phyloP scores from a whole-genome alignment of 2,888 invertebrate genomes.

The Nasonovia ribisnigri region DNA sequence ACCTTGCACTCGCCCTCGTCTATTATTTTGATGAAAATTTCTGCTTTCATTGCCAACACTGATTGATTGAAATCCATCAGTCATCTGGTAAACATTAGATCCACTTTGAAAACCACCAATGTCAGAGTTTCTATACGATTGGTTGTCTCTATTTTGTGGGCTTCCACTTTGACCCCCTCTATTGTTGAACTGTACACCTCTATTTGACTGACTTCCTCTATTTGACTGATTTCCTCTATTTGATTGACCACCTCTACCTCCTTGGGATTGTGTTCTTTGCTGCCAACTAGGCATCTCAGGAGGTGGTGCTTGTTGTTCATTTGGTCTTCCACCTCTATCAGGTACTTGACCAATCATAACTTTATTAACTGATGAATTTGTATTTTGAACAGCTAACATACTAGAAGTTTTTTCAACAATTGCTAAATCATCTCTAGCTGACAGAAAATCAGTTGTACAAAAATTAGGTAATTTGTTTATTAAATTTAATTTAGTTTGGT shows the following conservation, averaged over 20 bases:
- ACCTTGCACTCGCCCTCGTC: constrained; percentile 53
- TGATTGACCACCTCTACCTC: constrained; percentile 71
- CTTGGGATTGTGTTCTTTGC: constrained; percentile 74
- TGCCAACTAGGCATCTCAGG: constrained; percentile 98
- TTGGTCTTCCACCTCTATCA: constrained; percentile 93
- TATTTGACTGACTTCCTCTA: constrained; percentile 70
- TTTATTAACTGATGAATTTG: constrained; percentile 85
- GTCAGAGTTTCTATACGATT: constrained; percentile 67
- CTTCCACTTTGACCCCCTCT: constrained; percentile 69
- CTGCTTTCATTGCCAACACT: constrained; percentile 62
- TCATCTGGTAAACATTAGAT: constrained; percentile 63
- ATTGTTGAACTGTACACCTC: constrained; percentile 67
- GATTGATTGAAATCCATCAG: constrained; percentile 66
- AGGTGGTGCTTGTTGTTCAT: constrained; percentile 91
- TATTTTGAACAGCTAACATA: constrained; percentile 86
- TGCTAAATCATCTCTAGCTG: constrained; percentile 86
- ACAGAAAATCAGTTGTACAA: constrained; percentile 82
- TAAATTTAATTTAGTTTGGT: constrained; percentile 73
- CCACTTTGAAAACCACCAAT: constrained; percentile 63
- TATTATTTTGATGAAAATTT: constrained; percentile 56
- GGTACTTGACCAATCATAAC: constrained; percentile 94
- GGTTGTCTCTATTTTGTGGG: constrained; percentile 69
- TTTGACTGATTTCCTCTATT: constrained; percentile 71
- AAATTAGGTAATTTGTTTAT: constrained; percentile 77
- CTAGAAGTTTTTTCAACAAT: constrained; percentile 94